A percentile compares a stretch with the other conserved stretches of the same genome.
phyloP scores from a whole-genome alignment of 2,888 invertebrate species.

The Tigriopus californicus region DNA sequence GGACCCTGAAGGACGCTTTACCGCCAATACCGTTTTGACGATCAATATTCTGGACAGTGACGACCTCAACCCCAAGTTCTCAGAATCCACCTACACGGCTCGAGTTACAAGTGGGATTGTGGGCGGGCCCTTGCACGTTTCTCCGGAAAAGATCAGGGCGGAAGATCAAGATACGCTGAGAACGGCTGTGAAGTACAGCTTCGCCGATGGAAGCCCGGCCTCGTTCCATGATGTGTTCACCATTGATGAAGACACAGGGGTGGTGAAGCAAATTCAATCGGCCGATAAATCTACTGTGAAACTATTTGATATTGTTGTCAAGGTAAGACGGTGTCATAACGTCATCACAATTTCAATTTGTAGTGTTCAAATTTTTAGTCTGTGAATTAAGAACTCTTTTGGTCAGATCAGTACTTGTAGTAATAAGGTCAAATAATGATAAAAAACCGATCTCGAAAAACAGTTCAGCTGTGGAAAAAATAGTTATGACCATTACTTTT shows the following conservation, averaged over 20 bases:
- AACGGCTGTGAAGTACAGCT: constrained; percentile 58
- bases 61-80: constrained; percentile 31
- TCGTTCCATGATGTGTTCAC: constrained; percentile 60
- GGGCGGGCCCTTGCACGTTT: constrained; percentile 59
- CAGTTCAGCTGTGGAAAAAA: too few relatives aligned
- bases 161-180: constrained; percentile 75
- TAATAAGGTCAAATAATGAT: too few relatives aligned
- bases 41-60: constrained; percentile 72
- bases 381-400: too few relatives aligned
- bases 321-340: too few relatives aligned
- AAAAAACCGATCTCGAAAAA: too few relatives aligned
- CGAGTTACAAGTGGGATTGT: constrained; percentile 62
- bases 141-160: constrained; percentile 72
- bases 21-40: constrained; percentile 64
- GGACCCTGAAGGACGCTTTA: constrained; percentile 45
- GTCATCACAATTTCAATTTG: too few relatives aligned
- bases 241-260: constrained; percentile 51
- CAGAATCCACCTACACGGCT: constrained; percentile 18
- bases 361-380: too few relatives aligned
- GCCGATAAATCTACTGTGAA: neutral
- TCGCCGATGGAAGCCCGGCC: constrained; percentile 57
- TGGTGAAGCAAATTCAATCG: constrained; percentile 1
- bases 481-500: too few relatives aligned
- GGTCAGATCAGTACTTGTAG: too few relatives aligned
- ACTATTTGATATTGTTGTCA: constrained; percentile 1